Base-by-base conservation (phyloP, 2,113 vertebrate genomes). In the Protomyctophum bolini region DNA sequence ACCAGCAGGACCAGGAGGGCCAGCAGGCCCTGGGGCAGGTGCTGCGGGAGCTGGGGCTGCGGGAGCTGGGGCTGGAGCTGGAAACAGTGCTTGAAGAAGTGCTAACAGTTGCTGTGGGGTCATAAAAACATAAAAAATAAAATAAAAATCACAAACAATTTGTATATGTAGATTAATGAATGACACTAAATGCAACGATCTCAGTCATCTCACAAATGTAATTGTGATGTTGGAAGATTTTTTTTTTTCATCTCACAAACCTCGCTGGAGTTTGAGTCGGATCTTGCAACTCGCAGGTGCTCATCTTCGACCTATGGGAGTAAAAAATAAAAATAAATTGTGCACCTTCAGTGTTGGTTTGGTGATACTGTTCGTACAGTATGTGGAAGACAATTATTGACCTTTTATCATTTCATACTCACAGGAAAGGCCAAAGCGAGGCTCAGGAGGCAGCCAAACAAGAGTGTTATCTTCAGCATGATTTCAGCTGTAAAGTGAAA, bases 391-490 rank as follows among this genome's bases (percentile, higher is more conserved):
- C 14, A 9, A 58, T 10, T 3, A 14, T 4, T 61, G 10, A 51
- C 0, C n/a, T 48, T 41, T 45, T 21, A 49, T 1, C 47, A 9
- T 48, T 6, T 76, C 46, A 63, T 14, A 83, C 89, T 78, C 75
- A 93, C 89, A 56, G 83, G 86, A 11, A 61, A 14, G 77, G 86
- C 83, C 77, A 89, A n/a, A 58, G 72, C 45, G 28, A 91, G 51
- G 56, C 80, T 80, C 69, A 88, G 60, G 60, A 92, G 79, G 64
- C 86, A 87, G 73, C 81, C 67, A 14, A 92, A 62, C 7, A 87
- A 52, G 61, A 89, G 1, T 0, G 15, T 28, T 10, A 70, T 58
- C 82, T 89, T 92, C 87, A 93, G 89, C 80, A 84, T 90, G 76
- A 52, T 83, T 69, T 52, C 69, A 66, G 4, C 77, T 83, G 47